These are phyloP conservation scores for Hylyphantes graminicola DNA, from an alignment of 1,140 invertebrate genomes.

Conservation along the genomic window DNA sequence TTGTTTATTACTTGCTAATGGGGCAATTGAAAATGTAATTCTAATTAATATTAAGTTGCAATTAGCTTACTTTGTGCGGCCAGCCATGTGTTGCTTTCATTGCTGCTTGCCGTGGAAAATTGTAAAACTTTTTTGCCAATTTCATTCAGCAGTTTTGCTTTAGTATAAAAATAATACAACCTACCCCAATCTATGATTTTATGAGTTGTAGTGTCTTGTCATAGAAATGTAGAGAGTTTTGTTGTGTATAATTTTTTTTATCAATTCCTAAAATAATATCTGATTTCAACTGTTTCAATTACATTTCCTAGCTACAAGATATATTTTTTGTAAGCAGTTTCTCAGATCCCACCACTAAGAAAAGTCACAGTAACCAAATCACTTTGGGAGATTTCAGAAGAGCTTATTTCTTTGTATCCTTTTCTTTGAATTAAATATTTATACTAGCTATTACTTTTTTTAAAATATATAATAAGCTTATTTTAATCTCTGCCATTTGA, in stretches of 20 bases:
- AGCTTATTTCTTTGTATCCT: constrained; percentile 76
- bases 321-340: constrained; percentile 26
- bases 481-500: neutral
- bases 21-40: no score
- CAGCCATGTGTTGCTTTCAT: no score
- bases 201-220: no score
- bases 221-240: no score
- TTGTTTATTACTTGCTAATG: no score
- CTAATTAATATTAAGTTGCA: no score
- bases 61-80: no score
- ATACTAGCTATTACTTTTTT: neutral
- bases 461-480: neutral
- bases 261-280: neutral
- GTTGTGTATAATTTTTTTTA: neutral
- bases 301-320: constrained; percentile 43
- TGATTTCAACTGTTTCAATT: neutral
- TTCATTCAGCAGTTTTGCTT: no score
- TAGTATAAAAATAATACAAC: no score
- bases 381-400: constrained; percentile 70
- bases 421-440: constrained; percentile 43
- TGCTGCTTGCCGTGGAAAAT: no score
- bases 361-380: constrained; percentile 51
- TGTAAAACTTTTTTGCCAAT: no score
- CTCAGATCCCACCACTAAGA: constrained; percentile 49
- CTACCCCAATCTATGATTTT: no score